Conservation (phyloP, 2,113 vertebrate genomes). For the Pelmatolapia mariae region DNA sequence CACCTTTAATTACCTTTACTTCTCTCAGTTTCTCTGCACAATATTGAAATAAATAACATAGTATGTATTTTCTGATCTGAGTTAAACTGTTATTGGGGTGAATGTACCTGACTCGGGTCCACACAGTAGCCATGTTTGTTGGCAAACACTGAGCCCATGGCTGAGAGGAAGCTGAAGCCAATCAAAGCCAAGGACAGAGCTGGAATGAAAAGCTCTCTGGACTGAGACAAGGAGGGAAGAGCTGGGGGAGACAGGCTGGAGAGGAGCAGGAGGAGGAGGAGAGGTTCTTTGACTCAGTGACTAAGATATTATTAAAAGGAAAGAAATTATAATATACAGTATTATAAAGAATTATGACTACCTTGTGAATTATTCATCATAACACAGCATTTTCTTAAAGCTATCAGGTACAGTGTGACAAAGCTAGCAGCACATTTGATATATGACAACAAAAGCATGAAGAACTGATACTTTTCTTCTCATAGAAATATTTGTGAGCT, state of each 20-base stretch:
- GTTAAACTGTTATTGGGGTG: not conserved
- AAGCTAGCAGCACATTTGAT: not conserved
- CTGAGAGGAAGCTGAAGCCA: slow-evolving; percentile 41
- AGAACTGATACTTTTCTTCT: not conserved
- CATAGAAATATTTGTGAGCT: not conserved
- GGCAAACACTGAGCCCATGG: slow-evolving; percentile 28
- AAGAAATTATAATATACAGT: not conserved
- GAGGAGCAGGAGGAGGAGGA: not conserved
- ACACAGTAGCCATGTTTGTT: slow-evolving; percentile 16
- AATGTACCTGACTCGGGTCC: slow-evolving; percentile 28
- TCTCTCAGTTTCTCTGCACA: not conserved
- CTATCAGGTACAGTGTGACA: not conserved
- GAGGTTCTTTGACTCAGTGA: not conserved
- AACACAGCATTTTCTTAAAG: not conserved
- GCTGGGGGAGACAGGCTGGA: slow-evolving; percentile 19
- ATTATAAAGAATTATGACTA: not conserved
- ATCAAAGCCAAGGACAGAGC: slow-evolving; percentile 39
- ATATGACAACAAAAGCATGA: not conserved
- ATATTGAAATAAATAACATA: not conserved
- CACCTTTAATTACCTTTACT: not conserved
- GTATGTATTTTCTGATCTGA: not conserved
- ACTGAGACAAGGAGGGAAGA: slow-evolving; percentile 31
- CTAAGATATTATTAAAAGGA: not conserved
- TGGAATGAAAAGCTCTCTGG: slow-evolving; percentile 30
- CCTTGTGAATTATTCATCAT: not conserved